Base-by-base conservation (phyloP, 2,797 vertebrate genomes). In the Cryptoblepharus egeriae region DNA sequence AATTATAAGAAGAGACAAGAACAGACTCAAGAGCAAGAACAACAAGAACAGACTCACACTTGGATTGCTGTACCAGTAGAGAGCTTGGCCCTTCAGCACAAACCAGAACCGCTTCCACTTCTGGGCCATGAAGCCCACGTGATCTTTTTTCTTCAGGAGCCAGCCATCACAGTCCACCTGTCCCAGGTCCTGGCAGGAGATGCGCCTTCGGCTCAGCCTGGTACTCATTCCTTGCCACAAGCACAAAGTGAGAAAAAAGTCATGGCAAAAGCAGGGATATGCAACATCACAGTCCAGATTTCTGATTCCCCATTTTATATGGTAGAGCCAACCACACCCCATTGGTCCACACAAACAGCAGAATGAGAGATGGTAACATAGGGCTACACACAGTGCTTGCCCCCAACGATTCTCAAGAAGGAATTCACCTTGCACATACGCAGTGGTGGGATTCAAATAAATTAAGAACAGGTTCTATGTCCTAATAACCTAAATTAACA, bases 31-130 rank as follows among this genome's bases (percentile, higher is more conserved):
- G n/a, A n/a, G n/a, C n/a, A n/a, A n/a, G n/a, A 5, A 57, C 26
- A 2, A 22, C 0, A 0, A 1, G 1, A 45, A n/a, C 24, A 68
- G 55, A 88, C 96, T 94, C 93, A 99, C 98, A 22, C 97, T 97
- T 83, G 96, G 97, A 85, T 95, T 96, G 88, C 83, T 96, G 94
- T 98, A 99, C 98, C 98, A 99, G 94, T 98, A 99, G 42, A 99
- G 95, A 0, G 91, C 95, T 61, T 97, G 96, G 52, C 97, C 97
- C 85, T 98, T 98, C 69, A 99, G 97, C 88, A 99, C 95, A 0
- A 98, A 97, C 98, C 98, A 99, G 95, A 98, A 98, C 20, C 97
- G 97, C 82, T 98, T 98, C 98, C 98, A 99, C 92, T 97, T 98
- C 49, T 98, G 97, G 35, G 97, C 88, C 93, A 98, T 95, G 93